These are phyloP conservation scores for Aphodius granarius DNA, from an alignment of 2,888 invertebrate species.

Conservation along the genomic window DNA sequence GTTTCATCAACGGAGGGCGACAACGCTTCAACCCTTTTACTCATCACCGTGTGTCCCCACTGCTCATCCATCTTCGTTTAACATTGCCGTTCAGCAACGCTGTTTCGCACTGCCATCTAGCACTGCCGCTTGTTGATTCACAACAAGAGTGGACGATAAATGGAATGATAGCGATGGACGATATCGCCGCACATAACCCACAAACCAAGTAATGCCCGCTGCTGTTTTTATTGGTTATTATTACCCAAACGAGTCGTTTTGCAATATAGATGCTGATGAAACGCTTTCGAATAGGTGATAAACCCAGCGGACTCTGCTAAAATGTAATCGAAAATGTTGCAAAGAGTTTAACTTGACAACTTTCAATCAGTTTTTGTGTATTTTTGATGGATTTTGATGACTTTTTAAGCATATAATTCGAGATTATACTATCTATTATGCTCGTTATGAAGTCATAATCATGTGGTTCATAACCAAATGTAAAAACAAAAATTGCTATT, in stretches of 20 bases:
- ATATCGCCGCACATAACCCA: neutral
- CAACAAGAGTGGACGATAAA: neutral
- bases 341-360: too few species aligned
- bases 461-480: too few species aligned
- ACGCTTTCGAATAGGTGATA: neutral
- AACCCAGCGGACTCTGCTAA: neutral
- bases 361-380: too few species aligned
- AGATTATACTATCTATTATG: too few species aligned
- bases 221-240: neutral
- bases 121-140: constrained; percentile 5
- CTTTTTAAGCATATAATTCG: too few species aligned
- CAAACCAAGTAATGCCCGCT: neutral
- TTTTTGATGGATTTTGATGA: too few species aligned
- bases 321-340: neutral
- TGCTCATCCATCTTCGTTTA: constrained; percentile 12
- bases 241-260: neutral
- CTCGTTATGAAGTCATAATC: too few species aligned
- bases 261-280: neutral
- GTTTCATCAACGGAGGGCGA: constrained; percentile 24
- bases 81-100: too few species aligned
- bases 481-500: too few species aligned
- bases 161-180: neutral
- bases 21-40: neutral
- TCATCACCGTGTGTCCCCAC: neutral
- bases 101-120: too few species aligned